These are phyloP conservation scores for Sceloporus tristichus DNA, from an alignment of 2,113 vertebrate genomes.

Conservation along the genomic window DNA sequence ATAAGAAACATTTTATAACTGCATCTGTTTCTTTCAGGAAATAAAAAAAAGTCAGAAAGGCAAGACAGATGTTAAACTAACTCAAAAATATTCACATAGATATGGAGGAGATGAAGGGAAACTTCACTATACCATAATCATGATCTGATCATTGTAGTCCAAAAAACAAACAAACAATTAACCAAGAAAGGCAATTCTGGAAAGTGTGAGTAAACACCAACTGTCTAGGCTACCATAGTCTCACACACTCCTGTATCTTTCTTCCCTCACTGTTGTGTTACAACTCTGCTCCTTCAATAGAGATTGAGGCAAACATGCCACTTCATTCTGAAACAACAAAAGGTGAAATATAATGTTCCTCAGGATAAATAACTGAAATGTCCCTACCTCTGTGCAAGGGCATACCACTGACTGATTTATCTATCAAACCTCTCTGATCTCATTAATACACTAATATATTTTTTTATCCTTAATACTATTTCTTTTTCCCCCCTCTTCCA, in stretches of 20 bases:
- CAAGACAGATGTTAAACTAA: neutral
- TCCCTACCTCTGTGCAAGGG: neutral
- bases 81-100: neutral
- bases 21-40: neutral
- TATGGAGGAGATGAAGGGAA: too few species aligned
- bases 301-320: neutral
- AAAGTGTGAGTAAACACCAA: neutral
- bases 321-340: neutral
- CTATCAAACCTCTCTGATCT: neutral
- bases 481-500: neutral
- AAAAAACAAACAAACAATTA: neutral
- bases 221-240: neutral
- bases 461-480: neutral
- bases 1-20: constrained; percentile 5
- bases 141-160: neutral
- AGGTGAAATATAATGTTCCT: too few species aligned
- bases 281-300: neutral
- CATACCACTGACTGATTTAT: neutral
- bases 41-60: neutral
- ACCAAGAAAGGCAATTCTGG: neutral
- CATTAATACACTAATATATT: neutral
- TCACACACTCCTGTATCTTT: neutral
- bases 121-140: neutral
- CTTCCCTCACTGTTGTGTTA: neutral
- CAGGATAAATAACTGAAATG: too few species aligned